Conservation (phyloP, 2,888 invertebrate species). For the Tetramorium bicarinatum region DNA sequence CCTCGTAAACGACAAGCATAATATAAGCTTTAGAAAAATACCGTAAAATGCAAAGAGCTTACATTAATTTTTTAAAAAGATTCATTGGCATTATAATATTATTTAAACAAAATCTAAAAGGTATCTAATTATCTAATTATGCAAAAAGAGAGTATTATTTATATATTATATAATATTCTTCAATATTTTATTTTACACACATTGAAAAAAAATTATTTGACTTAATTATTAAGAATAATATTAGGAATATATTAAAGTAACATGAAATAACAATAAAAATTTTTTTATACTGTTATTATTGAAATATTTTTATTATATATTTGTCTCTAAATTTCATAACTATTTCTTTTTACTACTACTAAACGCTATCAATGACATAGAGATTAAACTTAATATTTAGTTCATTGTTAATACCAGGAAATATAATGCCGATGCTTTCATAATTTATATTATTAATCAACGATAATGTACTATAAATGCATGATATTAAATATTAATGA, state of each 20-base stretch:
- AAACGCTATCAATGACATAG: neutral
- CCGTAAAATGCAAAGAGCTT: neutral
- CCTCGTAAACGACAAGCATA: neutral
- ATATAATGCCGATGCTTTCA: slow-evolving; percentile 68
- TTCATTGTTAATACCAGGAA: slow-evolving; percentile 61
- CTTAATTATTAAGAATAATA: no score
- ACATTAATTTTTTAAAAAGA: neutral
- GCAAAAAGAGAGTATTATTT: no score
- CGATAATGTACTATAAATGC: neutral
- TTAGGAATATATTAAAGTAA: neutral
- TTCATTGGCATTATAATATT: neutral
- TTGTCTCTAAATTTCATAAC: neutral
- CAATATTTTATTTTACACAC: no score
- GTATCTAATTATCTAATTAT: no score
- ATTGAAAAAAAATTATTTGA: no score
- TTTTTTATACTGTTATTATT: neutral
- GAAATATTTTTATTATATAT: neutral
- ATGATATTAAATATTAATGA: neutral
- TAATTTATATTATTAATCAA: slow-evolving; percentile 57
- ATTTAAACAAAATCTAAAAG: neutral
- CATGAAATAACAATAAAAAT: neutral
- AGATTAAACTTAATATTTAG: slow-evolving; percentile 15
- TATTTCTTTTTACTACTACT: neutral
- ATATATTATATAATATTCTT: no score
- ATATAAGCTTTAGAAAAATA: neutral